phyloP scores from a whole-genome alignment of 2,888 invertebrate species.

The Smittia sp. region DNA sequence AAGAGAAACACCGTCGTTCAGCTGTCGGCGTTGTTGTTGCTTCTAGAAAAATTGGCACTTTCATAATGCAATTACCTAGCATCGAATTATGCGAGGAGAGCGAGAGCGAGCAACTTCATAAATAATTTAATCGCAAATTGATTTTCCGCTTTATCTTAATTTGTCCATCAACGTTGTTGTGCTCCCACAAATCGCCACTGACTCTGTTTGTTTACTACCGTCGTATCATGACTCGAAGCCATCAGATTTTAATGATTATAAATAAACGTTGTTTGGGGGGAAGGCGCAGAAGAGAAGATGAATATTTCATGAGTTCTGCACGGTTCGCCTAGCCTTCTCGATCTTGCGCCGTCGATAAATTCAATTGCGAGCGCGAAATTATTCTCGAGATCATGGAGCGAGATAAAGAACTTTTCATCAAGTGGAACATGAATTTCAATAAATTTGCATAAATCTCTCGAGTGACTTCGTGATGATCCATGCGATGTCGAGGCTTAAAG shows the following conservation, averaged over 20 bases:
- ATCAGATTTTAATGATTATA: slow-evolving; percentile 28
- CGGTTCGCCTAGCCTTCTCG: slow-evolving; percentile 1
- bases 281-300: background rate
- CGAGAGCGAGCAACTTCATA: background rate
- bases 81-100: background rate
- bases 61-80: slow-evolving; percentile 15
- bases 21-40: background rate
- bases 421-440: background rate
- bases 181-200: background rate
- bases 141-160: slow-evolving; percentile 27
- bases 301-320: slow-evolving; percentile 28
- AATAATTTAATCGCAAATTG: slow-evolving; percentile 32
- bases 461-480: background rate
- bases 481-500: background rate
- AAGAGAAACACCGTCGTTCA: background rate
- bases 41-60: slow-evolving; percentile 7
- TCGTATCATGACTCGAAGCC: slow-evolving; percentile 10
- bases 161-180: slow-evolving; percentile 20
- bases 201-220: background rate
- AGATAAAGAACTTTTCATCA: background rate
- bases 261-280: background rate
- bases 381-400: background rate
- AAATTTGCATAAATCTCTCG: slow-evolving; percentile 3
- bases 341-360: slow-evolving; percentile 21
- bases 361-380: slow-evolving; percentile 5